Evolutionary conservation across 2,888 invertebrate species (phyloP), one percentile per base, ranked within the genome.

Genomic region (Bruchidius siliquastri): DNA sequence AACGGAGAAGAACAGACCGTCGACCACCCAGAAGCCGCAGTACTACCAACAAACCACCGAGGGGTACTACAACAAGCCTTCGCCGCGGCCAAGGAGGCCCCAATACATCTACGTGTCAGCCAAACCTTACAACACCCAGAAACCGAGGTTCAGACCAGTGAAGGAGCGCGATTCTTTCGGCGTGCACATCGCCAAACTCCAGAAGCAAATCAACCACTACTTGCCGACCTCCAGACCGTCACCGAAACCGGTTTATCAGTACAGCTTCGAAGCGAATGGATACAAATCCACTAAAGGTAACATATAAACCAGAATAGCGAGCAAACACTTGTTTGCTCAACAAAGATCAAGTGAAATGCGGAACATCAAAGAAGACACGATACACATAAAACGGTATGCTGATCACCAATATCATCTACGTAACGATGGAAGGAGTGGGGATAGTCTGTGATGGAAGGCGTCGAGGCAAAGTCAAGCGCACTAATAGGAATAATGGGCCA

Each of bases 201-300:
- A 91, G 77, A 90, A 92, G 79, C 91, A 92, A 22, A 88, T 92
- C 70, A 90, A 91, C 74, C 82, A 84, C 67, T 90, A 90, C 78
- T 91, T 89, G 77, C 90, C 90, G 13, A 89, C 90, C 2, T 88
- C 88, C 71, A 78, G 79, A 71, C 80, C 82, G 20, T 75, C 72
- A 0, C 81, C 82, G 8, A 90, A 91, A 81, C 92, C 93, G 0
- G 88, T 92, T 8, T 94, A 93, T 82, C 93, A 94, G 82, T 94
- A 91, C 83, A 92, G 91, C 81, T 94, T 92, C 82, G 91, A 94
- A 82, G 89, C 91, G 0, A 88, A 90, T 13, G 87, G 88, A 78
- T 88, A 88, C 75, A 86, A 88, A 77, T 88, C 87, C 20, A 77
- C 76, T 66, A 79, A 79, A 67, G 77, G 74, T 72, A 49, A 13